Conservation (phyloP, 1,140 invertebrate genomes). For the Aradophagus sp. region DNA sequence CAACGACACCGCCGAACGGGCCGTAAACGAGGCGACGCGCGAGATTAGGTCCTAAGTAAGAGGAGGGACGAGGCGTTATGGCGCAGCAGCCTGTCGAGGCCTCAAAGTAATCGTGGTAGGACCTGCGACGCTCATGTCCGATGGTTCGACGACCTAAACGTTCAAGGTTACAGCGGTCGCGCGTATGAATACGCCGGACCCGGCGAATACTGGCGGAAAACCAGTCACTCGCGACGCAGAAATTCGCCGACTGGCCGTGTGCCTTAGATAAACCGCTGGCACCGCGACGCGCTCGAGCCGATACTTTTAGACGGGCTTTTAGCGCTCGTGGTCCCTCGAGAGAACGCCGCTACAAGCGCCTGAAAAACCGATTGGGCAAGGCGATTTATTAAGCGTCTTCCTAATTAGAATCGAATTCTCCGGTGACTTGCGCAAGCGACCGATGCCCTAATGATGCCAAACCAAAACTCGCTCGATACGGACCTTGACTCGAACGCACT, state of each 20-base stretch:
- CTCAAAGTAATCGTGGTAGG: conserved; percentile 40
- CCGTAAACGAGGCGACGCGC: conserved; percentile 29
- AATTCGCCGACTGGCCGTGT: conserved; percentile 33
- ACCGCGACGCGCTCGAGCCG: neutral
- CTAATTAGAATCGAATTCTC: no score
- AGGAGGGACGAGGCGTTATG: conserved; percentile 33
- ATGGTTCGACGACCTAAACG: conserved; percentile 54
- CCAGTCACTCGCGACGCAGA: conserved; percentile 31
- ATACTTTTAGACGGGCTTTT: no score
- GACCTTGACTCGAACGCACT: no score
- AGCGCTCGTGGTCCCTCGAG: no score
- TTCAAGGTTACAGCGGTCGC: conserved; percentile 53
- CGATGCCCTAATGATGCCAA: no score
- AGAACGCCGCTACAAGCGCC: no score
- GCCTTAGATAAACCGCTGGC: conserved; percentile 21
- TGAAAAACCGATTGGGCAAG: no score
- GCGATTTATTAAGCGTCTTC: no score
- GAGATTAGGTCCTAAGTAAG: conserved; percentile 33
- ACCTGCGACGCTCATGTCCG: conserved; percentile 43
- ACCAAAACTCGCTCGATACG: no score
- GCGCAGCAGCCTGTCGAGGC: conserved; percentile 35
- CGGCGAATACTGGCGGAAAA: conserved; percentile 47
- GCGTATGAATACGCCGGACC: conserved; percentile 48
- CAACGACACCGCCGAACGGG: conserved; percentile 19
- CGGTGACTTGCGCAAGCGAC: no score